Conservation (phyloP, 2,888 invertebrate genomes). For the Volucella inanis region DNA sequence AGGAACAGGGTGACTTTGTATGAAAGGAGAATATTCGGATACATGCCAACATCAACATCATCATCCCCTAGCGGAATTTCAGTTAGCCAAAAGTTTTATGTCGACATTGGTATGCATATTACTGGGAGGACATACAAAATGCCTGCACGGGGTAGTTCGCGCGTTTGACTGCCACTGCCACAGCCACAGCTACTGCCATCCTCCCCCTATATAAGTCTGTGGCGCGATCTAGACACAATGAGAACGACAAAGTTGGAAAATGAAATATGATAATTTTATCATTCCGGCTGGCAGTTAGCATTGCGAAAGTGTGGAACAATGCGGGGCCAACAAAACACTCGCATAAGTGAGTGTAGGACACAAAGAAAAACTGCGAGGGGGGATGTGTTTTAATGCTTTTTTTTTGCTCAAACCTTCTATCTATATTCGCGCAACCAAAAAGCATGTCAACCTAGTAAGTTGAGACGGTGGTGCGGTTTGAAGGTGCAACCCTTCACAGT, state of each 20-base stretch:
- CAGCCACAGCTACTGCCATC: neutral
- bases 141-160: slow-evolving; percentile 61
- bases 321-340: slow-evolving; percentile 67
- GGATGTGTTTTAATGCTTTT: neutral
- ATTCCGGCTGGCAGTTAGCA: slow-evolving; percentile 71
- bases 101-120: slow-evolving; percentile 75
- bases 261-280: slow-evolving; percentile 75
- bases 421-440: neutral
- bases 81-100: slow-evolving; percentile 75
- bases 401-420: no score
- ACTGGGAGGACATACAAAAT: slow-evolving; percentile 59
- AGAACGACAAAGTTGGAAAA: slow-evolving; percentile 73
- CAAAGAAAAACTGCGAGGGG: neutral
- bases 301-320: slow-evolving; percentile 72
- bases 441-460: slow-evolving; percentile 15
- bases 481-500: slow-evolving; percentile 5
- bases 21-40: slow-evolving; percentile 31
- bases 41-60: slow-evolving; percentile 71
- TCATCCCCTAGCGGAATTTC: slow-evolving; percentile 74
- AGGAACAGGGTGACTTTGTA: slow-evolving; percentile 24
- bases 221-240: slow-evolving; percentile 10
- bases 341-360: slow-evolving; percentile 38
- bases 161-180: slow-evolving; percentile 39
- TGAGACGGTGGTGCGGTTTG: slow-evolving; percentile 10
- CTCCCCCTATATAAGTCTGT: neutral